A percentile compares a stretch with the other conserved stretches of the same genome.
Evolutionary conservation across 2,113 vertebrate species (phyloP).

Genomic region (Cinclus mexicanus): DNA sequence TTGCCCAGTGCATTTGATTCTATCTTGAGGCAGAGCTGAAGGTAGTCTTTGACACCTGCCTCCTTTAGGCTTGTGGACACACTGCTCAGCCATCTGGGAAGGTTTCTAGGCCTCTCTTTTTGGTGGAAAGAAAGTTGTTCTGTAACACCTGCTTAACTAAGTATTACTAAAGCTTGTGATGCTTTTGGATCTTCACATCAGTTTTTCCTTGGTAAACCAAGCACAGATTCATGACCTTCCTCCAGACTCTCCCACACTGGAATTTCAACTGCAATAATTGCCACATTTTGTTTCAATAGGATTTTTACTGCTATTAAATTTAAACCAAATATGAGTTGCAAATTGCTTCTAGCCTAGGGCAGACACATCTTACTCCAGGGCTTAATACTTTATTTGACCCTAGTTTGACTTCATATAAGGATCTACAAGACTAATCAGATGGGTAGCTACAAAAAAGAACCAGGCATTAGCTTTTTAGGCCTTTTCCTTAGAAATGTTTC

Average conservation of each 20-base stretch:
- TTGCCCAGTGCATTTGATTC: not conserved
- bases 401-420: conserved; percentile 33
- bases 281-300: conserved; percentile 29
- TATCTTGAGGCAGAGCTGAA: not conserved
- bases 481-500: not conserved
- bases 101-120: not conserved
- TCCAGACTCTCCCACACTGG: not conserved
- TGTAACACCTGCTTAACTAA: not conserved
- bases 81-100: not conserved
- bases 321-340: conserved; percentile 47
- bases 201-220: not conserved
- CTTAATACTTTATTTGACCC: conserved; percentile 50
- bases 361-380: conserved; percentile 45
- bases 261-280: conserved; percentile 27
- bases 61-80: fast-evolving
- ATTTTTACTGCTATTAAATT: conserved; percentile 57
- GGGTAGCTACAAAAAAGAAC: not conserved
- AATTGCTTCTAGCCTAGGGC: conserved; percentile 49
- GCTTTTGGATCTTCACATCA: not conserved
- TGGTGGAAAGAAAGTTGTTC: not conserved
- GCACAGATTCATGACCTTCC: not conserved
- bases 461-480: not conserved
- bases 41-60: not conserved
- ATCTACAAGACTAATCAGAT: conserved; percentile 20
- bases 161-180: not conserved